Percentiles rank a stretch among this genome's conserved stretches.
Conservation (phyloP, 2,888 invertebrate species). For the Acrobasis repandana region DNA sequence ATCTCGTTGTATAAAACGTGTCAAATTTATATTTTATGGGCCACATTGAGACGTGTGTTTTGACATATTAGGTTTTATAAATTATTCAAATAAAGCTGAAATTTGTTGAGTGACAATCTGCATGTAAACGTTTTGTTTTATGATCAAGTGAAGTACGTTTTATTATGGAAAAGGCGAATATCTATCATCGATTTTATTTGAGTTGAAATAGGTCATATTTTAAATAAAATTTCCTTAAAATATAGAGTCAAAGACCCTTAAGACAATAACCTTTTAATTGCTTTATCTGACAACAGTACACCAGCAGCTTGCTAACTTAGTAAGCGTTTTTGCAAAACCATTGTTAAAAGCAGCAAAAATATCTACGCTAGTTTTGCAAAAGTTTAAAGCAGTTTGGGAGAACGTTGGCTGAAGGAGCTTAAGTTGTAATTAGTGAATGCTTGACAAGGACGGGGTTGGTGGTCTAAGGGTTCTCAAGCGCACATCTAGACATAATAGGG, state of each 20-base stretch:
- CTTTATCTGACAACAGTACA: not conserved
- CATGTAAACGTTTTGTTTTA: too few species aligned
- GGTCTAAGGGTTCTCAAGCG: conserved; percentile 26
- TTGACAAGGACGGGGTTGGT: conserved; percentile 46
- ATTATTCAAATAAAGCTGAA: too few species aligned
- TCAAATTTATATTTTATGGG: too few species aligned
- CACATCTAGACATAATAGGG: conserved; percentile 40
- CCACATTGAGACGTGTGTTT: too few species aligned
- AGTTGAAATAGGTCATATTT: too few species aligned
- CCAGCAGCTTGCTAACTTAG: not conserved
- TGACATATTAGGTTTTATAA: too few species aligned
- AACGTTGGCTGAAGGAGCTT: conserved; percentile 21
- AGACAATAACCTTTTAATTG: not conserved
- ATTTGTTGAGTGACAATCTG: too few species aligned
- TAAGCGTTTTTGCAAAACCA: not conserved
- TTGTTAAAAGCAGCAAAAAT: not conserved
- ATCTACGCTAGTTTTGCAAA: not conserved
- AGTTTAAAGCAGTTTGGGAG: conserved; percentile 11
- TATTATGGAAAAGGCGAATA: too few species aligned
- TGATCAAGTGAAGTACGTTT: too few species aligned
- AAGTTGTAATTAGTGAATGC: conserved; percentile 60
- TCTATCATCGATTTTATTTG: too few species aligned
- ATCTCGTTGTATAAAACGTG: too few species aligned
- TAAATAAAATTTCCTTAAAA: too few species aligned
- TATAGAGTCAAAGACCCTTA: not conserved